Base-by-base conservation (phyloP, 2,888 invertebrate species). In the Rhyacophila evoluta region DNA sequence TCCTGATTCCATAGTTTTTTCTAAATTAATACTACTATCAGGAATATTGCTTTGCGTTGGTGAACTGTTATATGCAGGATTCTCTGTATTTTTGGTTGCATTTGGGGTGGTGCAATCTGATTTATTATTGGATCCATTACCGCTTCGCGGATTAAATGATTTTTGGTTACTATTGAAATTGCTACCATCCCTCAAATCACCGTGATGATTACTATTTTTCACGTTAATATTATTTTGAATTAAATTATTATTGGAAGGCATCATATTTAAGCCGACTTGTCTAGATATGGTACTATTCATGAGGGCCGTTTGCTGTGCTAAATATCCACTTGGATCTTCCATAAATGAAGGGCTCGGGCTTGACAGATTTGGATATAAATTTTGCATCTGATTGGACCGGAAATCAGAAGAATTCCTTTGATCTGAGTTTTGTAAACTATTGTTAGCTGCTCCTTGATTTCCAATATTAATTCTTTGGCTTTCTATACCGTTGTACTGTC, bases 271-370 rank as follows among this genome's bases (percentile, higher is more conserved):
- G 70, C 88, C 88, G n/a, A 89, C 89, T 87, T 94, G 94, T 84
- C 93, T 89, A 78, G 93, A 93, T 87, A 95, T 95, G 8, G 94
- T 96, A 85, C 93, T 95, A 85, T 96, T 96, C 73, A 97, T 87
- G 83, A 97, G 87, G 33, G 95, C 95, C 0, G 97, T 97, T 86
- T 97, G 97, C 84, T 97, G 97, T 3, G 96, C 96, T 83, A 97
- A 88, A 87, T 96, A 97, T 1, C 96, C 97, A 84, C 94, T 95
- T 0, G 97, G 97, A 87, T 97, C 97, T 83, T 97, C 97, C 91
- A 97, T 93, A 85, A 97, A 97, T 36, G 96, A 96, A 0, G 95
- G 95, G 82, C 92, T 88, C 10, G 81, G 76, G 70, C 69, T 79
- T 67, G 75, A 75, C 91, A 91, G 15, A 91, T 90, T 27, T 5